Evolutionary conservation across 2,113 vertebrate genomes (phyloP).

Genomic region (Hydrochoerus hydrochaeris): DNA sequence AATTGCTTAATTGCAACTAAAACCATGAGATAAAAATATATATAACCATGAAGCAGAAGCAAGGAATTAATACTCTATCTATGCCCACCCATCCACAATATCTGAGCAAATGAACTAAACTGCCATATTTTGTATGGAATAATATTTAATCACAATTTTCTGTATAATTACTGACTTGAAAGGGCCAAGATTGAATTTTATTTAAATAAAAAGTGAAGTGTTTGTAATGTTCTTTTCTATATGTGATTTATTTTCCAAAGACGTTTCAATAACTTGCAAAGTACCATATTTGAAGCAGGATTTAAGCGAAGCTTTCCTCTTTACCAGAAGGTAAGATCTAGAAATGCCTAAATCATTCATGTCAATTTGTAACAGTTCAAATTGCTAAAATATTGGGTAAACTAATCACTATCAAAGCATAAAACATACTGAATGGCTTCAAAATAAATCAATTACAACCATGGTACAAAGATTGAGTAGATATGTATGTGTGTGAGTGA

Average conservation of each 20-base stretch:
- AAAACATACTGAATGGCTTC: slow-evolving; percentile 78
- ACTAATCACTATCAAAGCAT: slow-evolving; percentile 80
- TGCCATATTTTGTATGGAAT: neutral
- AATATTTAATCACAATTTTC: slow-evolving; percentile 30
- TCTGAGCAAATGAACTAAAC: neutral
- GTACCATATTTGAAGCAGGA: slow-evolving; percentile 64
- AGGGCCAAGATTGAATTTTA: slow-evolving; percentile 40
- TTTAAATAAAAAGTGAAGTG: neutral
- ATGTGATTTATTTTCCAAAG: slow-evolving; percentile 73
- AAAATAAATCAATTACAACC: slow-evolving; percentile 70
- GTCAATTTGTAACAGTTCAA: slow-evolving; percentile 81
- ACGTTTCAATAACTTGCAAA: slow-evolving; percentile 72
- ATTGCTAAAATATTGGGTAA: slow-evolving; percentile 82
- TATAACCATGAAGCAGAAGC: neutral
- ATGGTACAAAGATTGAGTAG: neutral
- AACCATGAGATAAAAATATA: neutral
- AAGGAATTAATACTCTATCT: neutral
- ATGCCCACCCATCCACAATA: fast-evolving
- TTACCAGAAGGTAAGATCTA: slow-evolving; percentile 62
- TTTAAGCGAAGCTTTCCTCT: slow-evolving; percentile 60
- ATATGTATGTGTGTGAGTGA: fast-evolving
- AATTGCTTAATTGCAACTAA: slow-evolving; percentile 49
- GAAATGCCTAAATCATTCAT: slow-evolving; percentile 82
- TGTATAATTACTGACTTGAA: slow-evolving; percentile 24
- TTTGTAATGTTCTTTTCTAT: slow-evolving; percentile 46